A percentile compares a stretch with the other conserved stretches of the same genome.
Conservation (phyloP, 2,113 vertebrate species). For the Mesocricetus auratus region DNA sequence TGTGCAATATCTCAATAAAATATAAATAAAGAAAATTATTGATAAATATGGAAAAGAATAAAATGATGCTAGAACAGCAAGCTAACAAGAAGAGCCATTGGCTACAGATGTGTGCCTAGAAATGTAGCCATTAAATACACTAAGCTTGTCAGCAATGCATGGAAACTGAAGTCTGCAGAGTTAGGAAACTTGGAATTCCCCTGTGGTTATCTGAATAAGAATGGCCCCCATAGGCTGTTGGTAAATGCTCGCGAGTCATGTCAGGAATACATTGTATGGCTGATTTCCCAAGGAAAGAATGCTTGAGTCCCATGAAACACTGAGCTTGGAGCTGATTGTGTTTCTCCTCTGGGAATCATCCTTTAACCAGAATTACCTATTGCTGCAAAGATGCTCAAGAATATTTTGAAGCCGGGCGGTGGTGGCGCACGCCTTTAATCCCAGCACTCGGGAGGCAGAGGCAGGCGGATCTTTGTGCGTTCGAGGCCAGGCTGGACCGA, state of each 20-base stretch:
- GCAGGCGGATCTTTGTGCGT: too few relatives aligned
- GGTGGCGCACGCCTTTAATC: too few relatives aligned
- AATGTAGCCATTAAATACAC: background rate
- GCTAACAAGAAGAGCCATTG: background rate
- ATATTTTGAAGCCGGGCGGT: slow-evolving; percentile 49
- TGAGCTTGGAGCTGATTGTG: background rate
- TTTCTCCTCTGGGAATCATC: background rate
- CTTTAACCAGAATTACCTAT: background rate
- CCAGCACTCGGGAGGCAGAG: too few relatives aligned
- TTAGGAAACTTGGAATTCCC: background rate
- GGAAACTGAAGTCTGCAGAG: too few relatives aligned
- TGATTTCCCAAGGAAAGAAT: background rate
- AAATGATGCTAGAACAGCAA: background rate
- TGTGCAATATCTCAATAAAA: background rate
- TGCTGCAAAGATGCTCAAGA: background rate
- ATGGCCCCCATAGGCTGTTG: background rate
- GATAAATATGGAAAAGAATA: background rate
- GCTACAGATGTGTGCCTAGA: background rate
- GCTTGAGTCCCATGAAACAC: background rate
- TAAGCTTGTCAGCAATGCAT: background rate
- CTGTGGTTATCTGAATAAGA: too few relatives aligned
- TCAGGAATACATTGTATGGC: background rate
- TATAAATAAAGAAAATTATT: slow-evolving; percentile 25
- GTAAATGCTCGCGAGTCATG: background rate
- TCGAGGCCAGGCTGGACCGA: too few relatives aligned